Evolutionary conservation across 2,888 invertebrate genomes (phyloP), one percentile per base, ranked within the genome.

Genomic region (Machimus rusticus): DNA sequence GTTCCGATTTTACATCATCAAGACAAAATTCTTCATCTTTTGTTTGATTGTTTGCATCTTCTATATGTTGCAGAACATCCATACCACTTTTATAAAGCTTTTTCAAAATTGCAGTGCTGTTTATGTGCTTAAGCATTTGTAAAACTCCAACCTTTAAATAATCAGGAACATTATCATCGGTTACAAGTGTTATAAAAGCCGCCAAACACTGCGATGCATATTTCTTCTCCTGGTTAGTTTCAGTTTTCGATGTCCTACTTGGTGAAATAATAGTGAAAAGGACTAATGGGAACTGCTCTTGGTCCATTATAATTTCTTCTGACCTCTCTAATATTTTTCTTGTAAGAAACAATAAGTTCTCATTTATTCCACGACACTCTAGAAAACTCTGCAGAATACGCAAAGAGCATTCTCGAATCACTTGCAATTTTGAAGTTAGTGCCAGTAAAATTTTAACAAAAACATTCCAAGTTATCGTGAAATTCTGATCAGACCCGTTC

Each of bases 271-370:
- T 92, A 14, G 94, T 95, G 89, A 94, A 95, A 1, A 96, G 90
- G 28, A 95, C 93, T 57, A 96, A 92, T 0, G 94, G 93, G 23
- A 96, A 91, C 90, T 96, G 96, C 88, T 96, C 94, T 55, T 94
- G 92, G 90, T 97, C 96, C 88, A 96, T 91, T 39, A 94, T 89
- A 66, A 97, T 93, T 90, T 96, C 96, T 86, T 94, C 92, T 88
- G 92, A 93, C 74, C 94, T 93, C 46, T 89, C 90, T 16, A 92
- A 76, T 16, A 92, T 87, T 8, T 89, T 86, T 3, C 89, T 78
- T 0, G 76, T 46, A 1, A 92, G 12, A 12, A 66, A 66, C 66
- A n/a, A 12, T 66, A 66, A 28, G 12, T 66, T 9, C 0, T 76
- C 28, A 14, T 82, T 31, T 46, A 82, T 57, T 43, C 46, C 57